Percentiles rank a stretch among this genome's conserved stretches.
Evolutionary conservation across 2,113 vertebrate species (phyloP).

Genomic region (Syrmaticus mikado): DNA sequence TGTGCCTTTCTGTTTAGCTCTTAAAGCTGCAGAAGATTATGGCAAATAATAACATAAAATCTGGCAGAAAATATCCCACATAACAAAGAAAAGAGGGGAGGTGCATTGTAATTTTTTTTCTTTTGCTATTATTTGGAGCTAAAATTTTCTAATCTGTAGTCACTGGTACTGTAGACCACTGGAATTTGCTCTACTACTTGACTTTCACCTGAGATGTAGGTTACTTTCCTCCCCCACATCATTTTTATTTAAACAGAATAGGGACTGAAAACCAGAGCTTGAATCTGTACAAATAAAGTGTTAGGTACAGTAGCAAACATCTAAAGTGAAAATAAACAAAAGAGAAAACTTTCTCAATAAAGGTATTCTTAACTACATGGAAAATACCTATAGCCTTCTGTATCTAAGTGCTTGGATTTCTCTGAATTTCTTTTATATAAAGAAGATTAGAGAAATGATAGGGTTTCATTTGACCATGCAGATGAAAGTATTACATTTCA

Average conservation of each 20-base stretch:
- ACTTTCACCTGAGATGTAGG: not conserved
- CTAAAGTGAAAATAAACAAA: not conserved
- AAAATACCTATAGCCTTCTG: not conserved
- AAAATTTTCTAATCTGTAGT: not conserved
- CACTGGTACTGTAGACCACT: not conserved
- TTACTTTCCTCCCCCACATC: not conserved
- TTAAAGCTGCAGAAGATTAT: not conserved
- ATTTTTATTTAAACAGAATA: not conserved
- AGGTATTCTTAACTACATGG: not conserved
- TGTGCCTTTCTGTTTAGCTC: not conserved
- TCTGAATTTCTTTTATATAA: not conserved
- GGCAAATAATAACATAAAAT: not conserved
- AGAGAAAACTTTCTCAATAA: not conserved
- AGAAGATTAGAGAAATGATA: not conserved
- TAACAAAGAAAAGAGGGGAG: not conserved
- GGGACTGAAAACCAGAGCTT: not conserved
- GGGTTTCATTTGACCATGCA: not conserved
- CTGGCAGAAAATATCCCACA: not conserved
- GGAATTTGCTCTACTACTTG: not conserved
- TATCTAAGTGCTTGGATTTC: not conserved
- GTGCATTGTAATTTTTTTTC: not conserved
- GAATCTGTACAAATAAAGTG: not conserved
- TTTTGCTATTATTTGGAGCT: not conserved
- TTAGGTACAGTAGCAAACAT: not conserved
- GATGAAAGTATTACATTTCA: not conserved